Evolutionary conservation across 2,113 vertebrate species (phyloP).

Genomic region (Rostratula benghalensis): DNA sequence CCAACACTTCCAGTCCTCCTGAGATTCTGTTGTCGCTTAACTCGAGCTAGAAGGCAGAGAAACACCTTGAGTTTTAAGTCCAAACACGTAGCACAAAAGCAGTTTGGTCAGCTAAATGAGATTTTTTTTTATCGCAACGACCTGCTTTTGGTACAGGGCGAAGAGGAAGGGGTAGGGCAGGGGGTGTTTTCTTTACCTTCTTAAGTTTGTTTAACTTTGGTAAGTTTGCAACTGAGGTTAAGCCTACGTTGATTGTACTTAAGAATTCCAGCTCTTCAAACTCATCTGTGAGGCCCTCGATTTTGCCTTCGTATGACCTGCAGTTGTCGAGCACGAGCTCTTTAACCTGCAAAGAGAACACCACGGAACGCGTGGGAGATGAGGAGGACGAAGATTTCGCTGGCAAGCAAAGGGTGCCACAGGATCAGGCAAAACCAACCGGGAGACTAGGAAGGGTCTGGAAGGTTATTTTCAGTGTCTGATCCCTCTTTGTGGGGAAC

Average conservation of each 20-base stretch:
- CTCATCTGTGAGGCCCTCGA: constrained; percentile 95
- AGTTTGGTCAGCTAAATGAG: background rate
- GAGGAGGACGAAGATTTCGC: background rate
- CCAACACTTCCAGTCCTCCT: constrained; percentile 97
- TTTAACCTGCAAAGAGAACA: constrained; percentile 84
- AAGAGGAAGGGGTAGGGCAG: background rate
- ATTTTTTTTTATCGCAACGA: background rate
- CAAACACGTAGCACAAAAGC: background rate
- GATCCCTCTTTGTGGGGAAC: too few relatives aligned
- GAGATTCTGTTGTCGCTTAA: constrained; percentile 99
- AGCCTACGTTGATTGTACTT: constrained; percentile 97
- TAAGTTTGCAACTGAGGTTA: constrained; percentile 93
- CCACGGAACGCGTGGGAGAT: accelerated
- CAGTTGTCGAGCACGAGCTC: constrained; percentile 98
- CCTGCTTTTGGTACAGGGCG: accelerated
- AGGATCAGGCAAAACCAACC: background rate
- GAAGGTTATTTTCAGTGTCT: background rate
- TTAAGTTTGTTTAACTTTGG: constrained; percentile 99
- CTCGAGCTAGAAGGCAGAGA: constrained; percentile 83
- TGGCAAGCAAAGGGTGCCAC: background rate
- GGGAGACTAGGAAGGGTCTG: accelerated
- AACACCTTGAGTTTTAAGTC: background rate
- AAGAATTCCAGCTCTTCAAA: constrained; percentile 98
- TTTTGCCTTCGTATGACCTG: constrained; percentile 93
- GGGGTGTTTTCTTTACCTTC: constrained; percentile 80